phyloP scores from a whole-genome alignment of 2,113 vertebrate genomes.

The Ailurus styani region DNA sequence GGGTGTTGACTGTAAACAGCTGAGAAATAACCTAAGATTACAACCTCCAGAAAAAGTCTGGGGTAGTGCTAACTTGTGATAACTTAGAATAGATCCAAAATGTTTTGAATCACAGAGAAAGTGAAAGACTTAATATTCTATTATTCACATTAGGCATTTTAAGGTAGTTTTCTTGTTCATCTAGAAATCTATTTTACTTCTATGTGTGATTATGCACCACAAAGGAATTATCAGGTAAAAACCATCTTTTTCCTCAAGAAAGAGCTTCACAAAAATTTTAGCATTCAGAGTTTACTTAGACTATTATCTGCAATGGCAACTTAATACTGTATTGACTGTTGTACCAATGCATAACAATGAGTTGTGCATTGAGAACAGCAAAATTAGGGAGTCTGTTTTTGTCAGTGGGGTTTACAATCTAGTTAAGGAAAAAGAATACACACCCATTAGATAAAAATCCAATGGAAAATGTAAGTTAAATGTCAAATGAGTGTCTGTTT shows the following conservation, averaged over 20 bases:
- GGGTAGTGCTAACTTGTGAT: not conserved
- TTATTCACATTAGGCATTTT: not conserved
- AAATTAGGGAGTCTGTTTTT: not conserved
- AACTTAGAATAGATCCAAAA: not conserved
- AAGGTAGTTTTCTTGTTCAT: not conserved
- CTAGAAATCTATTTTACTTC: not conserved
- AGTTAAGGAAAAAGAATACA: not conserved
- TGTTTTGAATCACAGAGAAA: not conserved
- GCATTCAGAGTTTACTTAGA: not conserved
- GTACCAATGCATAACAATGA: not conserved
- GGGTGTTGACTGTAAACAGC: not conserved
- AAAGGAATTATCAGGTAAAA: not conserved
- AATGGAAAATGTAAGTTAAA: not conserved
- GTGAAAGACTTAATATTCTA: not conserved
- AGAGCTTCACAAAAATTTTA: not conserved
- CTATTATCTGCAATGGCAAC: not conserved
- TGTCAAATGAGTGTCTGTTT: not conserved
- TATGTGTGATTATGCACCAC: not conserved
- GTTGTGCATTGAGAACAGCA: not conserved
- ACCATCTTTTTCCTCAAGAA: not conserved
- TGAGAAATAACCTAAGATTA: not conserved
- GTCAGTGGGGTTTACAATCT: not conserved
- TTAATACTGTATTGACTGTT: not conserved
- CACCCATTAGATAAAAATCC: not conserved
- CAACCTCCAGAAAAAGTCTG: not conserved